Base-by-base conservation (phyloP, 2,797 vertebrate genomes). In the Thaleichthys pacificus region DNA sequence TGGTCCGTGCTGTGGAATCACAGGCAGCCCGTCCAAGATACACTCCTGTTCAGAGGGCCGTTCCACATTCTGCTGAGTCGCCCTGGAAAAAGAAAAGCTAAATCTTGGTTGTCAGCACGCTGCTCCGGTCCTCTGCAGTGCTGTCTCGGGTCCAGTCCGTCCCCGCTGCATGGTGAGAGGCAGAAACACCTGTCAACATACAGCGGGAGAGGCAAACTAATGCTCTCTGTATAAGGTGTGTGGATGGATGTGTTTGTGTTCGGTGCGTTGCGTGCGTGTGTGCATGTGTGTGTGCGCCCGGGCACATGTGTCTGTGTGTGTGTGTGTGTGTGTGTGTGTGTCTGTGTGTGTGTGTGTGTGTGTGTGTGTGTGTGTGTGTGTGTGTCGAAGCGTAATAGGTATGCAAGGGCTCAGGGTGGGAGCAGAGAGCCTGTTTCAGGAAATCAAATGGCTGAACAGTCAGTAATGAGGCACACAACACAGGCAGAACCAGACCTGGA, bases 391-490 rank as follows among this genome's bases (percentile, higher is more conserved):
- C 86, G 90, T 94, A 93, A 92, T 91, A 89, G 88, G 91, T 92
- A 91, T 92, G 92, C 94, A 93, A 93, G 93, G 92, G 88, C 86
- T 68, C n/a, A 68, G 87, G 79, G 85, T 92, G 92, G 89, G 56
- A 74, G 78, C 89, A 92, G 89, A 92, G 82, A 70, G 80, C 82
- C 93, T 92, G 89, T 91, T 94, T 92, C 91, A 66, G 89, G 93
- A 86, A 96, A 96, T 96, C 94, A 95, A 96, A 96, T 93, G 94
- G 93, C 92, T 95, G 94, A 95, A 90, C 91, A 94, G 93, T 93
- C 91, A 73, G 94, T 97, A 97, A 97, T 97, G 95, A 97, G 95
- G 94, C 94, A 94, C 94, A 94, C 94, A 94, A 96, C 93, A 89
- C 86, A 94, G 92, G 89, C 92, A 92, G 84, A 88, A 89, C 89